Base-by-base conservation (phyloP, 2,797 vertebrate species). In the Onychomys leucogaster region DNA sequence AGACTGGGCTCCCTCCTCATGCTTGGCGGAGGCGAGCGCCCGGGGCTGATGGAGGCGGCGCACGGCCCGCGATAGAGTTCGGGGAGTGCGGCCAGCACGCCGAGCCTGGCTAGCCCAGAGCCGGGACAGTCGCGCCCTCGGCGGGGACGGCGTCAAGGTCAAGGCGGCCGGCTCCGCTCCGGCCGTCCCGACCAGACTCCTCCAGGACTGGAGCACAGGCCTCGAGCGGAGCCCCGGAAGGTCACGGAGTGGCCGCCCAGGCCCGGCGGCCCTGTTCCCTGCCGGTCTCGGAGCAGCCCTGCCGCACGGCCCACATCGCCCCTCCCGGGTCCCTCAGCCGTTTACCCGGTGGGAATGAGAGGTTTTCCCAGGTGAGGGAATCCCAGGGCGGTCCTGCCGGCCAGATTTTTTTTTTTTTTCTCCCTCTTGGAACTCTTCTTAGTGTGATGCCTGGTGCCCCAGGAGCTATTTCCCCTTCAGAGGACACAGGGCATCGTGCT, bases 81-180 rank as follows among this genome's bases (percentile, higher is more conserved):
- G 16, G 59, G 6, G 13, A 41, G 10, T 5, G 27, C 21, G 83
- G 75, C 85, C 32, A 37, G 69, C 80, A n/a, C 46, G 43, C 75
- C 0, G 84, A 1, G 7, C 16, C 13, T 29, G 82, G 55, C 49
- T 41, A 55, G 32, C 63, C 65, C 49, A 1, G 93, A 13, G 11
- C 55, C 11, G 2, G 43, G 55, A 61, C 49, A 6, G 80, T 43
- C 6, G 69, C 41, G 27, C 78, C 27, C 8, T 52, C 25, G 81
- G 71, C 65, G 2, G 82, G 71, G 59, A 92, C 43, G 32, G 52
- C 41, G 61, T 93, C 94, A 88, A 83, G 96, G 97, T 95, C 96
- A 91, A 91, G 93, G 77, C 57, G 5, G 32, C 59, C 8, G 29
- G 78, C 13, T 34, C 46, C 25, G 27, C 21, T 34, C 73, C 63